phyloP scores from a whole-genome alignment of 2,113 vertebrate genomes.

The Chlamydotis undulata region DNA sequence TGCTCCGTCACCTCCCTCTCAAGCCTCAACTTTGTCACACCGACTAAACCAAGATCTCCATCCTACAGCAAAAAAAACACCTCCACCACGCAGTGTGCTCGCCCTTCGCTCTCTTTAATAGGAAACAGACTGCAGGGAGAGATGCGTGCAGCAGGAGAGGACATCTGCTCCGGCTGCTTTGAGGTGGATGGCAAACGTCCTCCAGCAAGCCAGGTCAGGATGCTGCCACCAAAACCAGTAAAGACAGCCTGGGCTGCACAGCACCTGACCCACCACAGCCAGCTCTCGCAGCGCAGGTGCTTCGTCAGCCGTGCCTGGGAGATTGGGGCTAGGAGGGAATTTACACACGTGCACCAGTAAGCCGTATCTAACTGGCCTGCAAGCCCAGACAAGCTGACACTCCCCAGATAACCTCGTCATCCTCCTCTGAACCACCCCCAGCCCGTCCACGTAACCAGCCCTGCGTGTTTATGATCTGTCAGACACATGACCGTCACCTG shows the following conservation, averaged over 20 bases:
- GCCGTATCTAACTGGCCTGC: constrained; percentile 10
- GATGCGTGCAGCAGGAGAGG: neutral
- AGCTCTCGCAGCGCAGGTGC: neutral
- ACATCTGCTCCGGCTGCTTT: neutral
- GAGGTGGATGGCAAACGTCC: neutral
- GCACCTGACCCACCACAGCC: neutral
- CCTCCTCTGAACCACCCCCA: neutral
- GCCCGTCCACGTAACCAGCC: neutral
- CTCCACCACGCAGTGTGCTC: rapidly evolving
- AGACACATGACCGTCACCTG: constrained; percentile 44
- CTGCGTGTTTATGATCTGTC: neutral
- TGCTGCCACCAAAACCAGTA: neutral
- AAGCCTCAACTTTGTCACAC: neutral
- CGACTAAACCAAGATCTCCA: neutral
- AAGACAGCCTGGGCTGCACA: rapidly evolving
- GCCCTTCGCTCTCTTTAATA: neutral
- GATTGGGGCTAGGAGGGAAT: neutral
- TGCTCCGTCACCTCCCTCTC: neutral
- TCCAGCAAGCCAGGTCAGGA: neutral
- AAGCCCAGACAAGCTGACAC: constrained; percentile 50
- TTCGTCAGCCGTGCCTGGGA: neutral
- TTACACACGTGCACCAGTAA: neutral
- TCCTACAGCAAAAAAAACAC: neutral
- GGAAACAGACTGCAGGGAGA: neutral
- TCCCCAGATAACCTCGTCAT: constrained; percentile 34